phyloP scores from a whole-genome alignment of 2,797 vertebrate genomes.

The Manis pentadactyla region DNA sequence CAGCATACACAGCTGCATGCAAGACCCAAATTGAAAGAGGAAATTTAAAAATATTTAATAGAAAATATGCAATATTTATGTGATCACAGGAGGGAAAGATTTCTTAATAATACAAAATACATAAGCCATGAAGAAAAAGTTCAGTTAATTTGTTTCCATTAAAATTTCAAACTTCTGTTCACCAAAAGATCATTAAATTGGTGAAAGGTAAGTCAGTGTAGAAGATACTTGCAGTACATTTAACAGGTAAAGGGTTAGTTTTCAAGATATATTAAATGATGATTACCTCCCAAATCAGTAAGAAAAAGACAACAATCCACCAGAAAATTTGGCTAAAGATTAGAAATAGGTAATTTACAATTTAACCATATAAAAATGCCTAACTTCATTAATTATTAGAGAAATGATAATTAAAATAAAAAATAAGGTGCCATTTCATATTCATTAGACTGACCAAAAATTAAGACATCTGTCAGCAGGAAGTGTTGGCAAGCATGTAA shows the following conservation, averaged over 20 bases:
- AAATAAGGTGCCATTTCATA: neutral
- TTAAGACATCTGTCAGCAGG: neutral
- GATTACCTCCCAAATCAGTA: neutral
- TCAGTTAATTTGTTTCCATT: neutral
- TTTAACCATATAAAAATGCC: conserved; percentile 13
- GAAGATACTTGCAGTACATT: neutral
- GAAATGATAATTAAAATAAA: neutral
- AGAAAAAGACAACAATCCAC: neutral
- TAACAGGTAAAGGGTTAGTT: neutral
- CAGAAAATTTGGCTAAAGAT: neutral
- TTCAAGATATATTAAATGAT: neutral
- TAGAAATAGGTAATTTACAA: neutral
- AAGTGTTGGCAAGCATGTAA: neutral
- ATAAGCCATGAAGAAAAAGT: neutral
- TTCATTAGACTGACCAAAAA: neutral
- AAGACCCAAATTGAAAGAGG: neutral
- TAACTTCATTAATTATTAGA: conserved; percentile 7
- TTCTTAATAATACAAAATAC: neutral
- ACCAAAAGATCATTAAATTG: neutral
- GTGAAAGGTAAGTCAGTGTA: neutral
- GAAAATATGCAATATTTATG: neutral
- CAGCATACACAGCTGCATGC: neutral
- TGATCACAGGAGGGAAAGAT: neutral
- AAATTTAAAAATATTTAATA: conserved; percentile 5
- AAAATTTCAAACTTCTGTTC: neutral